A percentile compares a stretch with the other conserved stretches of the same genome.
Conservation (phyloP, 2,888 invertebrate species). For the Yponomeuta sedellus region DNA sequence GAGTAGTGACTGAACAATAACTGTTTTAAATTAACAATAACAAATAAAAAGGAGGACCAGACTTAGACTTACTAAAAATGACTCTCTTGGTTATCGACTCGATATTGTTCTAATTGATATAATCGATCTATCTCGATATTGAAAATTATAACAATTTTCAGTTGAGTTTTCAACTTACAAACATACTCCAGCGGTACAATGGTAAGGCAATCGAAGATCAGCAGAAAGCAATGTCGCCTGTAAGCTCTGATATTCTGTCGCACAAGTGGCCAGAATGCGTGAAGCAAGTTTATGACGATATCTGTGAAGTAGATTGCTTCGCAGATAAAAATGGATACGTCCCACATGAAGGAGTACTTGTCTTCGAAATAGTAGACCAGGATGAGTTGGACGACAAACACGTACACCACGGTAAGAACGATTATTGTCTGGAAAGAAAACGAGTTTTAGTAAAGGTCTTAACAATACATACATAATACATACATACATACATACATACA, state of each 20-base stretch:
- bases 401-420: slow-evolving; percentile 38
- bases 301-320: slow-evolving; percentile 45
- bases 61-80: too few relatives aligned
- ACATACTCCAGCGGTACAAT: background rate
- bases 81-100: too few relatives aligned
- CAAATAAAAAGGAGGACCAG: too few relatives aligned
- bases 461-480: too few relatives aligned
- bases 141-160: too few relatives aligned
- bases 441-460: too few relatives aligned
- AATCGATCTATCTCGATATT: too few relatives aligned
- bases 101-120: too few relatives aligned
- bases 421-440: slow-evolving; percentile 40
- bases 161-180: background rate
- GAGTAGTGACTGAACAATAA: too few relatives aligned
- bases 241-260: slow-evolving; percentile 47
- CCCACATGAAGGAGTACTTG: slow-evolving; percentile 19
- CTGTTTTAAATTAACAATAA: too few relatives aligned
- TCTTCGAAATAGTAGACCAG: slow-evolving; percentile 39
- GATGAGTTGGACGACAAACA: slow-evolving; percentile 43
- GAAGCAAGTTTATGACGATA: slow-evolving; percentile 42
- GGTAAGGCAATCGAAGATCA: background rate
- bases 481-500: too few relatives aligned
- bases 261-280: slow-evolving; percentile 49
- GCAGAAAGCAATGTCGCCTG: slow-evolving; percentile 32
- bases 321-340: slow-evolving; percentile 29